Conservation (phyloP, 92 coral and sea anemone species). For the Diadumene lineata region DNA sequence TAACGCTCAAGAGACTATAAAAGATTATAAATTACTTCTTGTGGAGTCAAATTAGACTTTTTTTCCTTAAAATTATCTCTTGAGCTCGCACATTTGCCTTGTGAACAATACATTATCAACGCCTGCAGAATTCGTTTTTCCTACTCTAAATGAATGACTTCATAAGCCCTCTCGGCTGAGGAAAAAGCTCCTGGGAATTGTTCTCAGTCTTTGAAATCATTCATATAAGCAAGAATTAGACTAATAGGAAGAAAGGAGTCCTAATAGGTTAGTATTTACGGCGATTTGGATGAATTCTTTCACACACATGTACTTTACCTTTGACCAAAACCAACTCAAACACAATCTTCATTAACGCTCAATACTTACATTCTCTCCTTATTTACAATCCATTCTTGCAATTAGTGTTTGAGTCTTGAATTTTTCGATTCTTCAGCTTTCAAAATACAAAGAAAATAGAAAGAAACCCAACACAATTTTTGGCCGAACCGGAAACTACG, state of each 20-base stretch:
- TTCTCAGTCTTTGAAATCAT: background rate
- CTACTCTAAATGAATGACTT: constrained; percentile 9
- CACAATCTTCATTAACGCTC: constrained; percentile 1
- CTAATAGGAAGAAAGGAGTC: constrained; percentile 5
- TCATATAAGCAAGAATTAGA: background rate
- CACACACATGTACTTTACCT: constrained; percentile 10
- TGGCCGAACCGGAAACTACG: constrained; percentile 32
- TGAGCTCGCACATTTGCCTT: background rate
- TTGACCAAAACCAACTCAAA: background rate
- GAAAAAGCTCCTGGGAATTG: constrained; percentile 1
- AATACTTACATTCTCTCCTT: constrained; percentile 4
- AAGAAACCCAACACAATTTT: constrained; percentile 26
- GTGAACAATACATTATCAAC: constrained; percentile 4
- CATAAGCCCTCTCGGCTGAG: background rate
- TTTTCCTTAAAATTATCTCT: background rate
- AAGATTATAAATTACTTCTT: background rate
- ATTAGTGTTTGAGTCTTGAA: constrained; percentile 9
- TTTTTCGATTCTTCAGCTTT: constrained; percentile 9
- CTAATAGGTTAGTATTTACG: constrained; percentile 2
- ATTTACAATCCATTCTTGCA: constrained; percentile 9
- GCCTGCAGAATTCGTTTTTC: background rate
- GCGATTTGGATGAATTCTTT: constrained; percentile 22
- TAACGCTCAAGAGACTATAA: background rate
- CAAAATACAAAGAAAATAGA: constrained; percentile 14
- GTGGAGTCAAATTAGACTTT: background rate